Conservation (phyloP, 2,888 invertebrate genomes). For the Brenthis ino region DNA sequence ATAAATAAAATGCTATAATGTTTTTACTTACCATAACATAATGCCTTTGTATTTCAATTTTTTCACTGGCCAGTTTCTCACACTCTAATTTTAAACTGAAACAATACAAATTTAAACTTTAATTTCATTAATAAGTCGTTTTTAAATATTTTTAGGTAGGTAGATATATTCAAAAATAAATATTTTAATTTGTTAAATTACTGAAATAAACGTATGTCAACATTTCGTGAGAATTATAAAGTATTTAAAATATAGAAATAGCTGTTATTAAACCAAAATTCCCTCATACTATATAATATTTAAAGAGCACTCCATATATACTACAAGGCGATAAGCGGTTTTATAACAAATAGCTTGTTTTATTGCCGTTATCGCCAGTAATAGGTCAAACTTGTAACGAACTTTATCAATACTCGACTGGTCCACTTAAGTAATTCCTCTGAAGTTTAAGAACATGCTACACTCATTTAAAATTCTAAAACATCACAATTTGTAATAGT, state of each 20-base stretch:
- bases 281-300: conserved; percentile 39
- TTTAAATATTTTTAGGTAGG: background rate
- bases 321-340: conserved; percentile 59
- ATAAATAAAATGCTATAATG: conserved; percentile 3
- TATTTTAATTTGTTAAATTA: background rate
- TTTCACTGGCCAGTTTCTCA: conserved; percentile 93
- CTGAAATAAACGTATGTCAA: too few species aligned
- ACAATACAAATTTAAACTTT: conserved; percentile 53
- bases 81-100: conserved; percentile 92
- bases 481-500: too few species aligned
- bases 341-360: conserved; percentile 57
- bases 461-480: conserved; percentile 15
- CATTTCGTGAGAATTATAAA: background rate
- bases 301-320: conserved; percentile 58
- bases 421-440: conserved; percentile 19
- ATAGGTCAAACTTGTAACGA: conserved; percentile 62
- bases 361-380: conserved; percentile 48
- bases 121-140: conserved; percentile 2
- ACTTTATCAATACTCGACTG: conserved; percentile 57
- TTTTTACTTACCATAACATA: conserved; percentile 91
- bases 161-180: background rate
- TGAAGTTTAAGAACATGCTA: conserved; percentile 24
- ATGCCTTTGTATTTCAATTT: conserved; percentile 94
- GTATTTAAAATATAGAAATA: background rate
- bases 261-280: conserved; percentile 38